These are phyloP conservation scores for Megalurothrips usitatus DNA, from an alignment of 2,888 invertebrate genomes.

Conservation along the genomic window DNA sequence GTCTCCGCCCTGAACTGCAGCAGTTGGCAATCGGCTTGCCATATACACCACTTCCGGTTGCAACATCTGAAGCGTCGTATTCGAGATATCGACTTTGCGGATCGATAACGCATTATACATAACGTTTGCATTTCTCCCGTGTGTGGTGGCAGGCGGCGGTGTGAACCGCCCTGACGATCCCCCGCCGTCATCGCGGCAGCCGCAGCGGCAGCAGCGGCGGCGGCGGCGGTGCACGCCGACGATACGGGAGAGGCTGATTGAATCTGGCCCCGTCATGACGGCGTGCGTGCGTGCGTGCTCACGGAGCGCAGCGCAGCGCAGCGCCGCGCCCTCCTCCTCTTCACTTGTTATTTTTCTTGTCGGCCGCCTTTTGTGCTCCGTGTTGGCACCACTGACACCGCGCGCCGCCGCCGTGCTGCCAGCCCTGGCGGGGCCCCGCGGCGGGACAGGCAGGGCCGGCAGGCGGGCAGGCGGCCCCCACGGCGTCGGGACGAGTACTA, in stretches of 20 bases:
- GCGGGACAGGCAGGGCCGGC: neutral
- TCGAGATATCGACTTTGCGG: too few relatives aligned
- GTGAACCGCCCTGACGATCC: too few relatives aligned
- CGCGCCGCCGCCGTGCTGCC: neutral
- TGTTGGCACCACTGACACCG: slow-evolving; percentile 6
- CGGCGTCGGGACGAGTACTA: neutral
- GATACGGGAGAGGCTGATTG: neutral
- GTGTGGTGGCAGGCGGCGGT: too few relatives aligned
- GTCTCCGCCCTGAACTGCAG: too few relatives aligned
- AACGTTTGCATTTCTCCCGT: too few relatives aligned
- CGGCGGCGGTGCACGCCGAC: too few relatives aligned
- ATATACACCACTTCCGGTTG: too few relatives aligned
- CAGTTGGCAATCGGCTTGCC: too few relatives aligned
- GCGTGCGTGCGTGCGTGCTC: neutral
- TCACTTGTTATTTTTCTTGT: slow-evolving; percentile 13
- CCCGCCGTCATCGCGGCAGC: too few relatives aligned
- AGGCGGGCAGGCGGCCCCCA: neutral
- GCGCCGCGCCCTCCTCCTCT: neutral
- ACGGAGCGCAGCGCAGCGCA: neutral
- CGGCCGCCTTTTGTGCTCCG: neutral
- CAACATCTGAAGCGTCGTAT: too few relatives aligned
- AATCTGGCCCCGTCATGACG: neutral
- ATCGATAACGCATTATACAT: too few relatives aligned
- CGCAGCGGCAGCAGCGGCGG: too few relatives aligned
- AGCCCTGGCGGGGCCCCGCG: neutral